A percentile compares a stretch with the other conserved stretches of the same genome.
These are phyloP conservation scores for Alviniconcha marisindica DNA, from an alignment of 1,140 invertebrate genomes.

Conservation along the genomic window DNA sequence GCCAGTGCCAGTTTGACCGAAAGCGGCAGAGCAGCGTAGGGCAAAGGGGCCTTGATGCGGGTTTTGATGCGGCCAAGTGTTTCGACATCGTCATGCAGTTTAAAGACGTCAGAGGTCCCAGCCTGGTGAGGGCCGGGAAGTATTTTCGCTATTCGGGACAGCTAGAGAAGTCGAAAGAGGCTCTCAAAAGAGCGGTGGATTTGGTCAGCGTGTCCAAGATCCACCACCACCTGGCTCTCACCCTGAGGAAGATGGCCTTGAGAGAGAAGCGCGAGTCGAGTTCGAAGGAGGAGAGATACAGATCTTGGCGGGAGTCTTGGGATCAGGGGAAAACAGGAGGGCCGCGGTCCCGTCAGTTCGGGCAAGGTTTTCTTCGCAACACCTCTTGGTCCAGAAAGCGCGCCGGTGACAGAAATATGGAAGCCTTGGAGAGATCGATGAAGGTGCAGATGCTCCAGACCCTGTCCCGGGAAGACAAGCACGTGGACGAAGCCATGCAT, in stretches of 20 bases:
- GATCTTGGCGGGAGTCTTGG: too few relatives aligned
- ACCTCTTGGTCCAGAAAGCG: not conserved
- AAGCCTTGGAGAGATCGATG: not conserved
- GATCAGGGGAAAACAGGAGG: too few relatives aligned
- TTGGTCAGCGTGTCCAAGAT: not conserved
- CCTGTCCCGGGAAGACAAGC: not conserved
- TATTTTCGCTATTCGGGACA: too few relatives aligned
- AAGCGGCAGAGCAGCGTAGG: too few relatives aligned
- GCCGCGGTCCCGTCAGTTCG: not conserved
- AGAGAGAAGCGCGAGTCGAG: not conserved
- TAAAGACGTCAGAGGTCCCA: too few relatives aligned
- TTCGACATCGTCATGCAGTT: too few relatives aligned
- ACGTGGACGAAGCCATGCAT: not conserved
- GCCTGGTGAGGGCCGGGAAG: too few relatives aligned
- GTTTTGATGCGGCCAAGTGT: too few relatives aligned
- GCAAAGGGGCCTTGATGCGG: too few relatives aligned
- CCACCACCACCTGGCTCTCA: not conserved
- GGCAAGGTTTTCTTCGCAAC: not conserved
- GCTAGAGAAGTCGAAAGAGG: not conserved
- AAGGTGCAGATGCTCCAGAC: not conserved
- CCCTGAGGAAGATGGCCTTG: not conserved
- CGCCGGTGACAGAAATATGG: not conserved
- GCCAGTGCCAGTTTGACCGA: too few relatives aligned
- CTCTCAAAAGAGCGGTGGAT: not conserved
- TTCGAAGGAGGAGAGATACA: not conserved